Conservation (phyloP, 1,140 invertebrate genomes). For the Ridgeia piscesae region DNA sequence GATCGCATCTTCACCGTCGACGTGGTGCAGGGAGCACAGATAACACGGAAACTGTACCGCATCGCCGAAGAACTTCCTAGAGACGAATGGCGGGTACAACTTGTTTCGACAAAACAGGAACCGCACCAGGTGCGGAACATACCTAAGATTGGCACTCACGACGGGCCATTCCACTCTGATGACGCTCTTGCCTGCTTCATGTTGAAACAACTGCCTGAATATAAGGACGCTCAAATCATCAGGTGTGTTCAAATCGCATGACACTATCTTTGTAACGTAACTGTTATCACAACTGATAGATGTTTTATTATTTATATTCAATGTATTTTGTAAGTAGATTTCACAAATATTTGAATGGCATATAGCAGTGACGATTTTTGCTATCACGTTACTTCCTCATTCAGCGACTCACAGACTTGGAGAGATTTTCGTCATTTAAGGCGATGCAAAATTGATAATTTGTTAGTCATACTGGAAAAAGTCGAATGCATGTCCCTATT, state of each 20-base stretch:
- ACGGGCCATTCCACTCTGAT: constrained; percentile 88
- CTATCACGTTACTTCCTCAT: too few species aligned
- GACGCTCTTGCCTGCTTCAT: constrained; percentile 91
- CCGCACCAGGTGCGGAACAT: too few species aligned
- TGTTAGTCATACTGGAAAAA: too few species aligned
- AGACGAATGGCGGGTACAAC: neutral
- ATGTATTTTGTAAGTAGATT: too few species aligned
- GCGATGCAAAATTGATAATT: neutral
- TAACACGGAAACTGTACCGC: neutral
- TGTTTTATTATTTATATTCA: too few species aligned
- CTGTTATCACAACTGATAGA: neutral
- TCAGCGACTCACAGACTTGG: too few species aligned
- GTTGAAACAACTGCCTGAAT: constrained; percentile 80
- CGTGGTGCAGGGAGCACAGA: neutral
- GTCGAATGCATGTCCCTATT: too few species aligned
- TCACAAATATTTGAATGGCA: too few species aligned
- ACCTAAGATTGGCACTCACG: constrained; percentile 64
- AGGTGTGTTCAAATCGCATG: constrained; percentile 56
- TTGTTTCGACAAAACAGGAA: neutral
- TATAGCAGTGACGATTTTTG: too few species aligned
- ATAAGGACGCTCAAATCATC: constrained; percentile 79
- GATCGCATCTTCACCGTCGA: neutral
- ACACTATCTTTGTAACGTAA: neutral
- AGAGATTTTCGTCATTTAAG: too few species aligned
- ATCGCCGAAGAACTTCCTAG: neutral